Evolutionary conservation across 1,140 invertebrate genomes (phyloP).

Genomic region (Bombus sylvicola): DNA sequence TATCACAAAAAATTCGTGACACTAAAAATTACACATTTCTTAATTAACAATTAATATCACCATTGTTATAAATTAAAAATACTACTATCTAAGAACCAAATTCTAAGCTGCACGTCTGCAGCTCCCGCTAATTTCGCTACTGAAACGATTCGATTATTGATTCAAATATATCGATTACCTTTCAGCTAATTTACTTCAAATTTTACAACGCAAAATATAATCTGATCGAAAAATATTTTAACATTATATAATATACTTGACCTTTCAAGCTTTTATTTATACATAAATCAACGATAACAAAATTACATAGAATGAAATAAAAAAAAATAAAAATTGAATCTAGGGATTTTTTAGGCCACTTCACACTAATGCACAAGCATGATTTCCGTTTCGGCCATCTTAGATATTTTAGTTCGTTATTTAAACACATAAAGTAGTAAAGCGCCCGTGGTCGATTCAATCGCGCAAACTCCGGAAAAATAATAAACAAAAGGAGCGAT

Average conservation of each 20-base stretch:
- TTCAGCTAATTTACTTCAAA: background rate
- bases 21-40: background rate
- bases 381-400: slow-evolving; percentile 40
- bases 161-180: slow-evolving; percentile 2
- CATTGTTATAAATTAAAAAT: background rate
- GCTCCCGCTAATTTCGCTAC: background rate
- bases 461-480: slow-evolving; percentile 61
- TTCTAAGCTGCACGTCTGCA: background rate
- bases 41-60: background rate
- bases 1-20: background rate
- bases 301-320: background rate
- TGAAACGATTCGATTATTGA: background rate
- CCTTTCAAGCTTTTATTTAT: background rate
- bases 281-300: background rate
- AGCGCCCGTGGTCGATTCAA: slow-evolving; percentile 26
- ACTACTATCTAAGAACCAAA: background rate
- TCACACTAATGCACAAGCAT: slow-evolving; percentile 18
- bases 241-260: no score
- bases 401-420: slow-evolving; percentile 21
- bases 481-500: slow-evolving; percentile 74
- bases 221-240: background rate
- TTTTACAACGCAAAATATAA: background rate
- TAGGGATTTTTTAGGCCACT: slow-evolving; percentile 19
- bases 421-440: background rate
- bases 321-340: background rate